phyloP scores from a whole-genome alignment of 1,140 invertebrate species.

The Maconellicoccus hirsutus region DNA sequence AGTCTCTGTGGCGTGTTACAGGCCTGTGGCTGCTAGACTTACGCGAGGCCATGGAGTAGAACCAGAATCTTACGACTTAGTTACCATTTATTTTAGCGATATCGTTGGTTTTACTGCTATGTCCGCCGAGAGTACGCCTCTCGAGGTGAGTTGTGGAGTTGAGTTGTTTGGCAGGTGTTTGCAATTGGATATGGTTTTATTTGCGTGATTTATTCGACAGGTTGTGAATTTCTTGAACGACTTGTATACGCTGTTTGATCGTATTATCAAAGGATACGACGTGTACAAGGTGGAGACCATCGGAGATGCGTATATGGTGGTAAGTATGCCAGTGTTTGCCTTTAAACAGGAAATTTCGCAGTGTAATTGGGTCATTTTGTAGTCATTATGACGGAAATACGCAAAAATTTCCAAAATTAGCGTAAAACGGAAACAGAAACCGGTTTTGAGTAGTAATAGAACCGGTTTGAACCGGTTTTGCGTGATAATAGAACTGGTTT shows the following conservation, averaged over 20 bases:
- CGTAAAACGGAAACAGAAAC: too few relatives aligned
- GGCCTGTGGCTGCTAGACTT: constrained; percentile 69
- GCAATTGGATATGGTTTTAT: background rate
- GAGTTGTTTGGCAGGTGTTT: background rate
- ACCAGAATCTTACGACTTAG: constrained; percentile 86
- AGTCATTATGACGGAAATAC: too few relatives aligned
- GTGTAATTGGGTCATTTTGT: background rate
- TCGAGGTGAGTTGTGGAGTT: constrained; percentile 45
- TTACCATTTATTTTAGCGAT: constrained; percentile 96
- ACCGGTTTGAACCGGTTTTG: too few relatives aligned
- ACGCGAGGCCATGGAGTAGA: constrained; percentile 81
- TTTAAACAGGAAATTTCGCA: too few relatives aligned
- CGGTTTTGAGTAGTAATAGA: too few relatives aligned
- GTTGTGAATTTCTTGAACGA: constrained; percentile 93
- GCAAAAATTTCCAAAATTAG: too few relatives aligned
- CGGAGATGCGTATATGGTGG: constrained; percentile 86
- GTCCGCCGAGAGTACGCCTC: constrained; percentile 85
- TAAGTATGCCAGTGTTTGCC: constrained; percentile 38
- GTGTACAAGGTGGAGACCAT: constrained; percentile 97
- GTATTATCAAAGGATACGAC: constrained; percentile 85
- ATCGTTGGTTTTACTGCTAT: constrained; percentile 96
- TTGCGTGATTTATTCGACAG: constrained; percentile 37
- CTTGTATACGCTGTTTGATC: constrained; percentile 88
- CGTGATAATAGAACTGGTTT: too few relatives aligned
- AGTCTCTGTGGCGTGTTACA: constrained; percentile 35